Evolutionary conservation across 2,888 invertebrate species (phyloP).

Genomic region (Mimachlamys varia): DNA sequence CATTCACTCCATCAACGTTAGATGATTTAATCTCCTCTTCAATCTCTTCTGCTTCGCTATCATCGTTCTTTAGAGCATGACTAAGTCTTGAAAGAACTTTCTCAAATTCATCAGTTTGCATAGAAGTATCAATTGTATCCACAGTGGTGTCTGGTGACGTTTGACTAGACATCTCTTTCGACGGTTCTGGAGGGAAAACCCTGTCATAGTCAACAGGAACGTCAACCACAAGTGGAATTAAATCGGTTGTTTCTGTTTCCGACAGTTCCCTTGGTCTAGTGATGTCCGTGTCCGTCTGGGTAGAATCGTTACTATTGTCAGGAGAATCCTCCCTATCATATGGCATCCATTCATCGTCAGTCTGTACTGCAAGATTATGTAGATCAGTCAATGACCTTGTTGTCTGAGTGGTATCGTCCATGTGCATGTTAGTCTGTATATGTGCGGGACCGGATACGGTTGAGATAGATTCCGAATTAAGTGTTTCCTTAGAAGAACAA

Average conservation of each 20-base stretch:
- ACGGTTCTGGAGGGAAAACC: neutral
- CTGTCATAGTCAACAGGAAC: neutral
- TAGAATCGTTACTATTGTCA: slow-evolving; percentile 8
- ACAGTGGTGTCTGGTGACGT: slow-evolving; percentile 47
- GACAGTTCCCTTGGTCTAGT: slow-evolving; percentile 47
- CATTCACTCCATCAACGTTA: neutral
- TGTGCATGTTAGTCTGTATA: slow-evolving; percentile 32
- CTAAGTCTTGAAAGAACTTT: neutral
- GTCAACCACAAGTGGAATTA: slow-evolving; percentile 49
- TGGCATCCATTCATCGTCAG: slow-evolving; percentile 52
- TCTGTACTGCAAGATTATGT: slow-evolving; percentile 60
- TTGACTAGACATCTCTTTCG: slow-evolving; percentile 55
- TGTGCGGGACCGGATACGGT: slow-evolving; percentile 40
- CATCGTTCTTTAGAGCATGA: neutral
- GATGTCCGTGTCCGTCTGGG: slow-evolving; percentile 43
- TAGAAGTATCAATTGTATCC: slow-evolving; percentile 47
- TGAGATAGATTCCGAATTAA: slow-evolving; percentile 49
- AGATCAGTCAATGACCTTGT: slow-evolving; percentile 61
- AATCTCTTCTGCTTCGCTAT: neutral
- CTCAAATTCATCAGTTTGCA: slow-evolving; percentile 44
- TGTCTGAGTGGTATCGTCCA: slow-evolving; percentile 63
- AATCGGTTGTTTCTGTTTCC: slow-evolving; percentile 54
- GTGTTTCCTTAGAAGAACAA: slow-evolving; percentile 53
- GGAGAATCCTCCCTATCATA: neutral
- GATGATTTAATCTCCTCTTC: slow-evolving; percentile 6